Evolutionary conservation across 2,797 vertebrate genomes (phyloP), one percentile per base, ranked within the genome.

Genomic region (Oreonectes daqikongensis): DNA sequence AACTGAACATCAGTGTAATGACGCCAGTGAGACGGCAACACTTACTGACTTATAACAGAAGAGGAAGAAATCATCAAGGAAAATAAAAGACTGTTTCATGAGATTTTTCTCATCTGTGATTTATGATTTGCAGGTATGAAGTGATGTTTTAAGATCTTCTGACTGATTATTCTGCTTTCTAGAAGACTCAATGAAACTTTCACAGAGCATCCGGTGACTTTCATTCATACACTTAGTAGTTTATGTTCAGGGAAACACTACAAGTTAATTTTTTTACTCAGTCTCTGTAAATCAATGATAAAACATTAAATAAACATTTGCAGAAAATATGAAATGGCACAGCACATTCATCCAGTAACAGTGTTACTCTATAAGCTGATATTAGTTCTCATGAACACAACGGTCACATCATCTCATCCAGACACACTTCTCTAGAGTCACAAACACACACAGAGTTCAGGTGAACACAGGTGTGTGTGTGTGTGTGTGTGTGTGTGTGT

Each of bases 51-150:
- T 35, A 7, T 35, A 10, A 35, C 65, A 24, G 40, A 9, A 10
- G 42, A 77, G 18, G 44, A 4, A 3, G 15, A n/a, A 5, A 10
- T 28, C 6, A 42, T 42, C 38, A 7, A 53, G 60, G 60, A 75
- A 71, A 75, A 6, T 7, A 35, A 35, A 68, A 48, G 84, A 69
- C 75, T 82, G 61, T 78, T 63, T 82, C 28, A 69, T 77, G 69
- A 65, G 80, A 69, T 83, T 76, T 80, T 81, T 75, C 12, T 42
- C 40, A 12, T 42, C 2, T 14, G 40, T 42, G 40, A 42, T 42
- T 12, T 1, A 35, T 35, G 35, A 35, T 35, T 42, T 14, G 2
- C 12, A 42, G 40, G 38, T 10, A 40, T 40, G 38, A 12, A 6
- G 35, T 35, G 35, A 35, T 35, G 9, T 35, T 35, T 35, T 35